These are phyloP conservation scores for Bradynema listronoti DNA, from an alignment of 1,140 invertebrate species.

Conservation along the genomic window DNA sequence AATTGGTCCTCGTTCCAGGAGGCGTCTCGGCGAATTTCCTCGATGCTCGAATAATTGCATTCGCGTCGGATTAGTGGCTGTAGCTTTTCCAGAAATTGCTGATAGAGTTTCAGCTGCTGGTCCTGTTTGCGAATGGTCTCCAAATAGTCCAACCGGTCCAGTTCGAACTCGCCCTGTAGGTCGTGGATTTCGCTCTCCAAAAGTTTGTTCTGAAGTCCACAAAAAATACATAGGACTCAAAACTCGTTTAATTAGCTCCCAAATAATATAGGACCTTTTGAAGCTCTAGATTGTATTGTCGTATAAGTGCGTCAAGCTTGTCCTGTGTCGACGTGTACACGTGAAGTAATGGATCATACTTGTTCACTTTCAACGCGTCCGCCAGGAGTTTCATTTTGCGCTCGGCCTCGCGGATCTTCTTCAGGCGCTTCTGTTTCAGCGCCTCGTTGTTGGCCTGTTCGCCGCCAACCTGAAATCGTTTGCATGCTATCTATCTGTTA, in stretches of 20 bases:
- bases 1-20: constrained; percentile 72
- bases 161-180: constrained; percentile 75
- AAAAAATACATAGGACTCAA: too few species aligned
- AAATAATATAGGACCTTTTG: constrained; percentile 64
- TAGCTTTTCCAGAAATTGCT: constrained; percentile 69
- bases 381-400: constrained; percentile 63
- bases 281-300: constrained; percentile 67
- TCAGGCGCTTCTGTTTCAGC: constrained; percentile 64
- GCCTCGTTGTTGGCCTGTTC: constrained; percentile 69
- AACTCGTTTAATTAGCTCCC: too few species aligned
- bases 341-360: constrained; percentile 67
- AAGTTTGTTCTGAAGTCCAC: constrained; percentile 59
- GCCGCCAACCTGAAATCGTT: too few species aligned
- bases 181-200: constrained; percentile 71
- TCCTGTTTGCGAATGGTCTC: constrained; percentile 75
- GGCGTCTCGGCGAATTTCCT: constrained; percentile 65
- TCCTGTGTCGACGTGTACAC: constrained; percentile 72
- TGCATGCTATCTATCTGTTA: too few species aligned
- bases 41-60: constrained; percentile 63
- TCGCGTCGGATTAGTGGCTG: constrained; percentile 69
- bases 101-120: constrained; percentile 67
- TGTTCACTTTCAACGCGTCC: constrained; percentile 67
- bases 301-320: constrained; percentile 69
- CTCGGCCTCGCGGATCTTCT: constrained; percentile 69
- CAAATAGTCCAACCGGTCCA: constrained; percentile 74